Evolutionary conservation across 2,888 invertebrate species (phyloP).

Genomic region (Platycheirus rosarum): DNA sequence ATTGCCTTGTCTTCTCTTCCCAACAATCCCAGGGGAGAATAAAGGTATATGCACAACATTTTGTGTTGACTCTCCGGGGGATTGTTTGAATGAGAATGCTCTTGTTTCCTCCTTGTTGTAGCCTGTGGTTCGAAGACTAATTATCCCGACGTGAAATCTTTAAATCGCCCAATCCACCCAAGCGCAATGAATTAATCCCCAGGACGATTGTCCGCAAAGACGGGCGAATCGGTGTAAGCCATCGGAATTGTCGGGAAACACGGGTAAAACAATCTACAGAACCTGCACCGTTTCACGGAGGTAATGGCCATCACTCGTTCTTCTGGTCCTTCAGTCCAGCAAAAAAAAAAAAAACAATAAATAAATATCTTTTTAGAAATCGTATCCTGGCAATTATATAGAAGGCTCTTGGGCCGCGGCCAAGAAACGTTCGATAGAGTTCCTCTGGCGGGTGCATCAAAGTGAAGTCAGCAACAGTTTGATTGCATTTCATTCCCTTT

Average conservation of each 20-base stretch:
- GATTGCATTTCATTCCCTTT: constrained; percentile 64
- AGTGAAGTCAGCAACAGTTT: constrained; percentile 60
- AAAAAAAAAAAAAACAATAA: constrained; percentile 33
- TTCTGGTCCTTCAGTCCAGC: not conserved
- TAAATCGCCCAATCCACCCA: constrained; percentile 67
- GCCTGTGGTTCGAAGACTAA: constrained; percentile 63
- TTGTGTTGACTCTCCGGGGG: constrained; percentile 59
- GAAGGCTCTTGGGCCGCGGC: constrained; percentile 34
- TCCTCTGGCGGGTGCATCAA: constrained; percentile 65
- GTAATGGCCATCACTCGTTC: constrained; percentile 42
- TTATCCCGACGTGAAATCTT: constrained; percentile 70
- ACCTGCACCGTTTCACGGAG: constrained; percentile 14
- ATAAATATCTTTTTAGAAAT: constrained; percentile 50
- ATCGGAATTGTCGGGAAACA: constrained; percentile 45
- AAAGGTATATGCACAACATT: constrained; percentile 58
- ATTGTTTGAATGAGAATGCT: constrained; percentile 52
- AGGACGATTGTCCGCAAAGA: constrained; percentile 62
- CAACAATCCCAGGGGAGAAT: constrained; percentile 21
- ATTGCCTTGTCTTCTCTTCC: constrained; percentile 32
- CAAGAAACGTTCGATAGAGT: constrained; percentile 14
- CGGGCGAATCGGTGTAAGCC: constrained; percentile 23
- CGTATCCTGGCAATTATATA: constrained; percentile 67
- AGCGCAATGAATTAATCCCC: constrained; percentile 67
- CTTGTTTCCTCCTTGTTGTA: constrained; percentile 16
- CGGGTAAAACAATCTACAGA: constrained; percentile 50